Percentiles rank a stretch among this genome's conserved stretches.
phyloP scores from a whole-genome alignment of 1,140 invertebrate species.

The Drosophila pruinosa region DNA sequence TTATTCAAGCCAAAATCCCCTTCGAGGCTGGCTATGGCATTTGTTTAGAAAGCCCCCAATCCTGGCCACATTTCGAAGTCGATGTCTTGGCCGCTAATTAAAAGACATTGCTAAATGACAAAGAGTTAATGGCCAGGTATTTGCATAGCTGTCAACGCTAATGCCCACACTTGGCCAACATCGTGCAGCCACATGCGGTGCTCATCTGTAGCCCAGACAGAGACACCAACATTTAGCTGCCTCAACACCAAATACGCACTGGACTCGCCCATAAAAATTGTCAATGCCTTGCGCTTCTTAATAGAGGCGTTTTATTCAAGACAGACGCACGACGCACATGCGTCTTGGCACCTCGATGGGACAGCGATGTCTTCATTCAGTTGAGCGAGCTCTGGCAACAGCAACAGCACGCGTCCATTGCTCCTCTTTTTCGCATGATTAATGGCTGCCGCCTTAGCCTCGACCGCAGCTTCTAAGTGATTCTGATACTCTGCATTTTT shows the following conservation, averaged over 20 bases:
- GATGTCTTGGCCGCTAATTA: slow-evolving; percentile 53
- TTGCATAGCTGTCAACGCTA: slow-evolving; percentile 75
- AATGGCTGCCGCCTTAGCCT: slow-evolving; percentile 52
- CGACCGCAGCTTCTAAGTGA: slow-evolving; percentile 33
- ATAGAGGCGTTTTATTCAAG: slow-evolving; percentile 76
- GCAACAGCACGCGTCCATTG: slow-evolving; percentile 37
- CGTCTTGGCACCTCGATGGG: slow-evolving; percentile 42
- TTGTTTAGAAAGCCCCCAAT: slow-evolving; percentile 38
- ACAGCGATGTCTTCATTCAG: slow-evolving; percentile 51
- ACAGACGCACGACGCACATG: slow-evolving; percentile 58
- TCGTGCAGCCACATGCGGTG: slow-evolving; percentile 38
- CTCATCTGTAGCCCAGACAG: slow-evolving; percentile 2
- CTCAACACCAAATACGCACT: slow-evolving; percentile 65
- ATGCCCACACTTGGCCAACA: slow-evolving; percentile 73
- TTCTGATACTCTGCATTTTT: slow-evolving; percentile 44
- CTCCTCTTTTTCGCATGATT: slow-evolving; percentile 66
- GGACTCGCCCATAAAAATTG: slow-evolving; percentile 73
- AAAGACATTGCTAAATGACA: slow-evolving; percentile 78
- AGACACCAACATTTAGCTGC: neutral
- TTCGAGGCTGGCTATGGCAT: slow-evolving; percentile 33
- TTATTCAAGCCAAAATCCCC: slow-evolving; percentile 6
- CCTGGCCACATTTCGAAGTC: slow-evolving; percentile 11
- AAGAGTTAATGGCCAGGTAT: slow-evolving; percentile 74
- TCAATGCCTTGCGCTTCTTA: slow-evolving; percentile 62
- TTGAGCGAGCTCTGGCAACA: neutral